These are phyloP conservation scores for Tenthredo scrophulariae DNA, from an alignment of 2,888 invertebrate genomes.

Conservation along the genomic window DNA sequence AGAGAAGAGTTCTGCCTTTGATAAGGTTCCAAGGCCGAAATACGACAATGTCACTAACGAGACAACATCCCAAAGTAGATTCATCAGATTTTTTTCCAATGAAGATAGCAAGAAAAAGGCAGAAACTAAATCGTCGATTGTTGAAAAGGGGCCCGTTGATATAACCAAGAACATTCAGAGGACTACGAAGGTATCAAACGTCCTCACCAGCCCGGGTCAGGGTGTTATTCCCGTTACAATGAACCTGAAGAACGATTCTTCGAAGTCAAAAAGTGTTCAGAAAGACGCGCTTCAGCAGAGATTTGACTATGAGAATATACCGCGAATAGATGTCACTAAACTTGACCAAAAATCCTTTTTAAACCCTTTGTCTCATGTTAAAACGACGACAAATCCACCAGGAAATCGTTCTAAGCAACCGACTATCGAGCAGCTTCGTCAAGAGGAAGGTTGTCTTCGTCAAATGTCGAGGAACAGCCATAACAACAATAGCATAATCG, in stretches of 20 bases:
- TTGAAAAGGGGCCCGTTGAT: slow-evolving; percentile 67
- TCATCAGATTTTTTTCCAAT: slow-evolving; percentile 73
- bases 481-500: slow-evolving; percentile 21
- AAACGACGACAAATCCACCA: background rate
- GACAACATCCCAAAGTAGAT: slow-evolving; percentile 55
- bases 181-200: slow-evolving; percentile 62
- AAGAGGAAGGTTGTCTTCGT: slow-evolving; percentile 72
- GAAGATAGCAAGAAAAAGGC: slow-evolving; percentile 71
- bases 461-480: slow-evolving; percentile 66
- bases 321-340: slow-evolving; percentile 73
- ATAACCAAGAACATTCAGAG: slow-evolving; percentile 73
- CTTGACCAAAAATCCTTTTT: slow-evolving; percentile 67
- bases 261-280: slow-evolving; percentile 48
- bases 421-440: slow-evolving; percentile 73
- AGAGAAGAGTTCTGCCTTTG: slow-evolving; percentile 79
- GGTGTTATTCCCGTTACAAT: background rate
- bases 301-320: slow-evolving; percentile 77
- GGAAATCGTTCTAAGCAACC: slow-evolving; percentile 63
- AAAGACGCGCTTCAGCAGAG: slow-evolving; percentile 64
- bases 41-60: slow-evolving; percentile 58
- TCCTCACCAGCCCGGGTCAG: slow-evolving; percentile 33
- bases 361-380: slow-evolving; percentile 40
- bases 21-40: slow-evolving; percentile 61
- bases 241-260: slow-evolving; percentile 27
- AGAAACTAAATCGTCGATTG: slow-evolving; percentile 73